These are phyloP conservation scores for Scleropages formosus DNA, from an alignment of 2,797 vertebrate genomes.

Conservation along the genomic window DNA sequence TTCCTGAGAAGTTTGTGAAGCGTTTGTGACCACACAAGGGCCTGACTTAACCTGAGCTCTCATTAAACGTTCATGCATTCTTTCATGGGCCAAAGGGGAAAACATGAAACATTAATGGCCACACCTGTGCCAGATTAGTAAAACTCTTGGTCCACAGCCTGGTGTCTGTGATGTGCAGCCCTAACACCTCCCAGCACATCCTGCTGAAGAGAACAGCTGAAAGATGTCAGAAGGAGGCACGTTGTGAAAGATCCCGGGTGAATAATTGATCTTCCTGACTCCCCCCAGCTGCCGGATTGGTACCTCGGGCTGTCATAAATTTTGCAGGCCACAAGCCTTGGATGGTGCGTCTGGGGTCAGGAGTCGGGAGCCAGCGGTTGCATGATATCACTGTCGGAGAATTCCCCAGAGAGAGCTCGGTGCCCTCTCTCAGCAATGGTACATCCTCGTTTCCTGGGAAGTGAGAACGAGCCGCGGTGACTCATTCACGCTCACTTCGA, in stretches of 20 bases:
- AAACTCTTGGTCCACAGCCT: constrained; percentile 17
- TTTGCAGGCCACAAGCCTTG: constrained; percentile 20
- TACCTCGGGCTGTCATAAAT: constrained; percentile 32
- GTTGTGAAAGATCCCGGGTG: constrained; percentile 17
- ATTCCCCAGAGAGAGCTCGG: not conserved
- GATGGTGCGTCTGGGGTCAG: constrained; percentile 25
- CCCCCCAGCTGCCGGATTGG: constrained; percentile 20
- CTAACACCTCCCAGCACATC: too few species aligned
- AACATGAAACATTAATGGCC: constrained; percentile 47
- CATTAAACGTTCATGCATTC: constrained; percentile 46
- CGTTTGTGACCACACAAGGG: constrained; percentile 32
- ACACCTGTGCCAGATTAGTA: constrained; percentile 18
- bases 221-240: constrained; percentile 34
- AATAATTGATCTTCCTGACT: constrained; percentile 36
- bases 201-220: too few species aligned
- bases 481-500: too few species aligned
- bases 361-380: constrained; percentile 15
- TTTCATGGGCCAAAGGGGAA: constrained; percentile 31
- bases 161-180: constrained; percentile 1
- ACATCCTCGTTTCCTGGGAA: too few species aligned
- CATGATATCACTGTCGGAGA: not conserved
- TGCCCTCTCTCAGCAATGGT: constrained; percentile 14
- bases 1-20: constrained; percentile 31
- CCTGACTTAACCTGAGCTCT: constrained; percentile 41
- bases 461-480: too few species aligned